Base-by-base conservation (phyloP, 2,113 vertebrate species). In the Ailurus styani region DNA sequence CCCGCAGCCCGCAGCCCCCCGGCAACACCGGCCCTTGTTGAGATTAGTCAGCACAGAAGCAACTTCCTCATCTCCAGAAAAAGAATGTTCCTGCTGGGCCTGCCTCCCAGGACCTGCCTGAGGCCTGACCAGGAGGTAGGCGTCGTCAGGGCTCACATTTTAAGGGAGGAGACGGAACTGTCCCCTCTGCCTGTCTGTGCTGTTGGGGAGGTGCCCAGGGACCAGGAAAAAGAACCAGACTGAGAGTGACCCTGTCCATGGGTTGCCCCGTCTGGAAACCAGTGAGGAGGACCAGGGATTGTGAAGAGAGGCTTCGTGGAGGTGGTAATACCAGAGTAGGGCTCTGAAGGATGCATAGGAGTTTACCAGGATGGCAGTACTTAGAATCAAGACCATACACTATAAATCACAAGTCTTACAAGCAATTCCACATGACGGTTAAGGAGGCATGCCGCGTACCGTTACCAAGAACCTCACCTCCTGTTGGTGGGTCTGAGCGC, bases 21-120 rank as follows among this genome's bases (percentile, higher is more conserved):
- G 68, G 90, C 96, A 60, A 92, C 91, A 85, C 34, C 5, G 37
- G 78, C 79, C 34, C 55, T 91, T 96, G 97, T 96, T 90, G 81
- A 86, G 31, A 83, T 75, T 91, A 55, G 37, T 83, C 93, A 95
- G 40, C 54, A 92, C 68, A 55, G 57, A 83, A 93, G 68, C 68
- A 47, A 93, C 94, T 97, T 96, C 96, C 92, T 96, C 54, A 13
- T 84, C 70, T 84, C 68, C 72, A 95, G 68, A 91, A 62, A 95
- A 97, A 96, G 83, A 93, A 91, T 85, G 34, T 96, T 97, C 97
- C 90, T 93, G 79, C 88, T 75, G 72, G 62, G 42, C 81, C 66
- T 50, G 72, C 84, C 96, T 96, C 95, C 82, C 54, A 79, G 87
- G 83, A 34, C 78, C 90, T 70, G 52, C 55, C 84, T 12, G 29